Evolutionary conservation across 1,140 invertebrate species (phyloP).

Genomic region (Aphaenogaster ashmeadi): DNA sequence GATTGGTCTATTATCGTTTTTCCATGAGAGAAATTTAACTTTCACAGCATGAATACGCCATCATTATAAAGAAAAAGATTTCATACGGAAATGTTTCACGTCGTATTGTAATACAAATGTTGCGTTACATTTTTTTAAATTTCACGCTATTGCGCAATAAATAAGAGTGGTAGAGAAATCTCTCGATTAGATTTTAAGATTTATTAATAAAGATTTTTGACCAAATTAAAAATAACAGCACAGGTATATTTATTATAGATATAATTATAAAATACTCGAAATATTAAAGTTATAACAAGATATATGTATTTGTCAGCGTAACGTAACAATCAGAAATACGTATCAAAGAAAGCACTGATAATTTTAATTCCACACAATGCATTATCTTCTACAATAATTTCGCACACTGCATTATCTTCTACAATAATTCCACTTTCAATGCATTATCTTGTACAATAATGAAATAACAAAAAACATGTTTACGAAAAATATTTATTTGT

Average conservation of each 20-base stretch:
- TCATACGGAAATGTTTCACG: not conserved
- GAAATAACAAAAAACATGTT: not conserved
- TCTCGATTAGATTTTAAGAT: conserved; percentile 6
- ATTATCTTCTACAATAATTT: not conserved
- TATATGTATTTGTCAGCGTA: not conserved
- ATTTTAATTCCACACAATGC: not conserved
- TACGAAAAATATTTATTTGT: conserved; percentile 70
- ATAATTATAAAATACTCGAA: not conserved
- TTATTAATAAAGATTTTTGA: conserved; percentile 5
- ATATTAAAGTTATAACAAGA: not conserved
- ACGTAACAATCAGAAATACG: not conserved
- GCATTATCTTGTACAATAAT: not conserved
- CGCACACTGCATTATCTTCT: not conserved
- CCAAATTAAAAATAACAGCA: not conserved
- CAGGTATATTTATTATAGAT: not conserved
- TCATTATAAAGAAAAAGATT: not conserved
- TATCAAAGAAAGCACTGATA: not conserved
- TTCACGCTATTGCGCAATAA: not conserved
- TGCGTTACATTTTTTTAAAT: not conserved
- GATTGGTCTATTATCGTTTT: not conserved
- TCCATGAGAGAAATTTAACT: not conserved
- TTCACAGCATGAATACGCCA: not conserved
- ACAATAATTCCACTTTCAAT: not conserved
- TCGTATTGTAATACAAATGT: not conserved
- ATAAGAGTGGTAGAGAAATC: not conserved